A percentile compares a stretch with the other conserved stretches of the same genome.
phyloP scores from a whole-genome alignment of 2,888 invertebrate genomes.

The Thyatira batis region DNA sequence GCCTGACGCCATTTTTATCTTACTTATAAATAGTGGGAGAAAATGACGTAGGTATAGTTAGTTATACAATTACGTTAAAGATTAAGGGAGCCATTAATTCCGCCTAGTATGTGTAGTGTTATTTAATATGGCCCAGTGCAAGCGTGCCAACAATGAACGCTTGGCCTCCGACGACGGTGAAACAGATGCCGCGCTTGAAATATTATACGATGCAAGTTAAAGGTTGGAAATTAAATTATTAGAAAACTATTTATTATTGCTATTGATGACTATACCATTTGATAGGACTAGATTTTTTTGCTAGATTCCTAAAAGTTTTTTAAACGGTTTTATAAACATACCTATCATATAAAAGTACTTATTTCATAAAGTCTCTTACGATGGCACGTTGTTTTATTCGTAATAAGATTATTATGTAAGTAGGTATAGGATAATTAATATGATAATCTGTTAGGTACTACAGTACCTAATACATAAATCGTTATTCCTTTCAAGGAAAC shows the following conservation, averaged over 20 bases:
- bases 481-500: not conserved
- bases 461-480: not conserved
- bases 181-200: constrained; percentile 44
- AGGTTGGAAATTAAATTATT: not conserved
- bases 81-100: constrained; percentile 39
- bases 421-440: too few relatives aligned
- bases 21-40: constrained; percentile 1
- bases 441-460: too few relatives aligned
- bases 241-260: not conserved
- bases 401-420: too few relatives aligned
- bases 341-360: too few relatives aligned
- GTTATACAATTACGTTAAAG: constrained; percentile 15
- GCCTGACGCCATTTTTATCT: not conserved
- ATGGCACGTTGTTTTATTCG: too few relatives aligned
- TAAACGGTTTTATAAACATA: too few relatives aligned
- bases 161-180: constrained; percentile 51
- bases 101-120: constrained; percentile 32
- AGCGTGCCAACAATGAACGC: constrained; percentile 52
- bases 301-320: too few relatives aligned
- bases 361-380: too few relatives aligned
- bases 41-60: not conserved
- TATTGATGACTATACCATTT: too few relatives aligned
- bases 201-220: constrained; percentile 25
- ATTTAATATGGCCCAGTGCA: constrained; percentile 47
- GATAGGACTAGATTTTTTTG: too few relatives aligned